phyloP scores from a whole-genome alignment of 1,140 invertebrate species.

The Kradibia gibbosae region DNA sequence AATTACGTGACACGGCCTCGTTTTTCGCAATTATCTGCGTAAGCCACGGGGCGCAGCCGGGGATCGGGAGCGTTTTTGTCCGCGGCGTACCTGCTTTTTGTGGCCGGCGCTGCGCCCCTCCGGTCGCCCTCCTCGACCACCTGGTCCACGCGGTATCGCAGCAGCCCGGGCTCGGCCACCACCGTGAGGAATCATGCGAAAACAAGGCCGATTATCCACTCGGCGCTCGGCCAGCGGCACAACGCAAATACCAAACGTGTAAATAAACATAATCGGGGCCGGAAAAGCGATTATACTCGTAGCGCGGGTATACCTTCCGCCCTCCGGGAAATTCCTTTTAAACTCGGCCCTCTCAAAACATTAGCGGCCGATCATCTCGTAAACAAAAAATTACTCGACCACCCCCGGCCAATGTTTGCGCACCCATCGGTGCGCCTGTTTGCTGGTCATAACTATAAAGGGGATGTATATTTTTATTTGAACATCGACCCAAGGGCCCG shows the following conservation, averaged over 20 bases:
- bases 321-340: background rate
- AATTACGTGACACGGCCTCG: conserved; percentile 46
- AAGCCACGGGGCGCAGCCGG: conserved; percentile 38
- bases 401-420: background rate
- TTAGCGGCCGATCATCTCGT: background rate
- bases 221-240: background rate
- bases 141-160: background rate
- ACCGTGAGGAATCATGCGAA: conserved; percentile 8
- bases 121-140: background rate
- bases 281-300: conserved; percentile 1
- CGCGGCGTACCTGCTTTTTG: background rate
- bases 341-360: background rate
- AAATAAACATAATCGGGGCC: conserved; percentile 13
- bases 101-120: background rate
- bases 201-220: conserved; percentile 2
- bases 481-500: background rate
- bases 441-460: background rate
- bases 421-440: background rate
- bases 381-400: conserved; percentile 8
- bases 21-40: conserved; percentile 57
- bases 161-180: too few species aligned
- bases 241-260: conserved; percentile 3
- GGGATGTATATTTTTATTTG: background rate
- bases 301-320: background rate
- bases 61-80: conserved; percentile 14